Percentiles rank a stretch among this genome's conserved stretches.
These are phyloP conservation scores for Salvelinus namaycush DNA, from an alignment of 2,113 vertebrate species.

Conservation along the genomic window DNA sequence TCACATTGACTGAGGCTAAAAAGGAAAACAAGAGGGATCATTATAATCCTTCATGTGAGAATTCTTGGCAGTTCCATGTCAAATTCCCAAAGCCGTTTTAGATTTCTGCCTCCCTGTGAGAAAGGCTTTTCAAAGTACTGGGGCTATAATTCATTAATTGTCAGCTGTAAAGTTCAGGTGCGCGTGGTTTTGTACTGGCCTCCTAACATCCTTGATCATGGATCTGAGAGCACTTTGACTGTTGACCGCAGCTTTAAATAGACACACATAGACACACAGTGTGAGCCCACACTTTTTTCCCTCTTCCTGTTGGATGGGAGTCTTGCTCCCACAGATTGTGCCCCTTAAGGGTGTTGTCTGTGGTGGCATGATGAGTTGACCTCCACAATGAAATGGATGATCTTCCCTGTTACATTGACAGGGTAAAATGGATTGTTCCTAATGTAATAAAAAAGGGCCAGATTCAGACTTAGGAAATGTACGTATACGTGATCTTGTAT, in stretches of 20 bases:
- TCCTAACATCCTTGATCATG: slow-evolving; percentile 17
- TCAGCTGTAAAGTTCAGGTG: slow-evolving; percentile 34
- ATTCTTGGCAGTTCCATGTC: slow-evolving; percentile 54
- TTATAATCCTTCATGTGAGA: slow-evolving; percentile 60
- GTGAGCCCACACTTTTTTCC: slow-evolving; percentile 17
- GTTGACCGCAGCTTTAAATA: slow-evolving; percentile 14
- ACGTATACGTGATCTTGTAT: no score
- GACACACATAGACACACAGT: neutral
- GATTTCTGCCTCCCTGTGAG: slow-evolving; percentile 40
- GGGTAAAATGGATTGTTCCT: no score
- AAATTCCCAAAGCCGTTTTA: slow-evolving; percentile 43
- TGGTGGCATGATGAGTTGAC: slow-evolving; percentile 1
- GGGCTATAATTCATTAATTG: slow-evolving; percentile 44
- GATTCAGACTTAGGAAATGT: no score
- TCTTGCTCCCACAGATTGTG: neutral
- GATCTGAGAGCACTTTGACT: slow-evolving; percentile 19
- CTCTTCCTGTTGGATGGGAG: neutral
- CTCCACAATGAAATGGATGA: slow-evolving; percentile 15
- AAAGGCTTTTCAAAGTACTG: slow-evolving; percentile 41
- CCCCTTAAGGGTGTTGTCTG: neutral
- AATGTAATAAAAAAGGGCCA: no score
- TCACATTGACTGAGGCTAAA: slow-evolving; percentile 44
- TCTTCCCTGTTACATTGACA: neutral
- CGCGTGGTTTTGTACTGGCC: slow-evolving; percentile 5
- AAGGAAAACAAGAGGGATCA: slow-evolving; percentile 50